Evolutionary conservation across 2,797 vertebrate genomes (phyloP).

Genomic region (Protosalanx chinensis): DNA sequence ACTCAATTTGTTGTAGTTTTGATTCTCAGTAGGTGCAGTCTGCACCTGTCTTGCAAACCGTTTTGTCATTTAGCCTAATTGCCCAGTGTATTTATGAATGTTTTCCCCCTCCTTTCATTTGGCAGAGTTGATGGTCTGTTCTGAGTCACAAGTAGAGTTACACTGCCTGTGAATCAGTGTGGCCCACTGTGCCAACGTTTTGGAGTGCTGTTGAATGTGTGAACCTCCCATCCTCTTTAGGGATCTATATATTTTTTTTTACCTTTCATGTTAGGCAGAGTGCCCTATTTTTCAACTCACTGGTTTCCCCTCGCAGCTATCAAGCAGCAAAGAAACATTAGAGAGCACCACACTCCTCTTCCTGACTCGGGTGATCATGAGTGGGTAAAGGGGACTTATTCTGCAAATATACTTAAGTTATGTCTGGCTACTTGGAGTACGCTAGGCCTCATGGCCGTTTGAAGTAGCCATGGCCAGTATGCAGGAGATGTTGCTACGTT

Average conservation of each 20-base stretch:
- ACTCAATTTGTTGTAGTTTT: too few species aligned
- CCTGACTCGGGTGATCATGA: constrained; percentile 27
- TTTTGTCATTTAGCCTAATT: neutral
- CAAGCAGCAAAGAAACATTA: constrained; percentile 18
- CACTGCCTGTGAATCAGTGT: constrained; percentile 15
- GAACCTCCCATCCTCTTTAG: constrained; percentile 14
- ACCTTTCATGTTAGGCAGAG: constrained; percentile 38
- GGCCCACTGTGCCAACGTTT: constrained; percentile 18
- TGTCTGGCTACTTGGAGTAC: too few species aligned
- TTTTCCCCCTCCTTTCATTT: neutral
- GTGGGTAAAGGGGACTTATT: constrained; percentile 1
- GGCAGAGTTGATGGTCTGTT: constrained; percentile 14
- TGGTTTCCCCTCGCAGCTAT: constrained; percentile 33
- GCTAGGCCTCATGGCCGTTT: too few species aligned
- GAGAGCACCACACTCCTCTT: constrained; percentile 18
- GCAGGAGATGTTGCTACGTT: neutral
- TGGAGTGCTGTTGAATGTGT: constrained; percentile 26
- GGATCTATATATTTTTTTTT: neutral
- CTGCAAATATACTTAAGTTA: constrained; percentile 12
- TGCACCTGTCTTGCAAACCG: neutral
- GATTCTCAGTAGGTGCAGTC: too few species aligned
- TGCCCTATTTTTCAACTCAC: constrained; percentile 49
- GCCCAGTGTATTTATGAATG: neutral
- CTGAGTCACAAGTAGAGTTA: constrained; percentile 9
- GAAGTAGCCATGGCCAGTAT: neutral